Base-by-base conservation (phyloP, 2,888 invertebrate species). In the Craniophora ligustri region DNA sequence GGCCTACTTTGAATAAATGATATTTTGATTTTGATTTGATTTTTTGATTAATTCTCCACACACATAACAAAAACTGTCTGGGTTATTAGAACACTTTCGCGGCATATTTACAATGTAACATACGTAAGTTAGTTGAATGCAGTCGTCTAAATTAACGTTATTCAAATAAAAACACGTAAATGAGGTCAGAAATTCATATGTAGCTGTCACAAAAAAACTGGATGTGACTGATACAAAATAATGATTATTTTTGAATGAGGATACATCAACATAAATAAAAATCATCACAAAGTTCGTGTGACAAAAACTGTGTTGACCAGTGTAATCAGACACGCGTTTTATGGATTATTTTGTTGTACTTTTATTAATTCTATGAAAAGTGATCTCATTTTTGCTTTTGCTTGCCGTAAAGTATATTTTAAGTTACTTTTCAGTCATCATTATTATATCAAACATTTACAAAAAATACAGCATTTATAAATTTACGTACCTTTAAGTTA, bases 401-500 rank as follows among this genome's bases (percentile, higher is more conserved):
- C n/a, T n/a, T n/a, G n/a, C n/a, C n/a, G n/a, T n/a, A n/a, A n/a
- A n/a, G n/a, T n/a, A n/a, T n/a, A n/a, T n/a, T n/a, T n/a, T n/a
- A n/a, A n/a, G n/a, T n/a, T n/a, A n/a, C n/a, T n/a, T n/a, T n/a
- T n/a, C n/a, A n/a, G n/a, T n/a, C n/a, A n/a, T n/a, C n/a, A n/a
- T n/a, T n/a, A n/a, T n/a, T n/a, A n/a, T n/a, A n/a, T n/a, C n/a
- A n/a, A n/a, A n/a, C n/a, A n/a, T n/a, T n/a, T n/a, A n/a, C n/a
- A n/a, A n/a, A n/a, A n/a, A n/a, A n/a, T n/a, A n/a, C 3, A 34
- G 2, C 5, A n/a, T 34, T 1, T 16, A 10, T 3, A 26, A 13
- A 10, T 14, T 11, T 6, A 4, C 13, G 15, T 80, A 96, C 97
- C 95, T 97, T 98, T 58, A 99, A 89, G 72, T 97, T 96, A 0